Conservation (phyloP, 1,140 invertebrate species). For the Platyura marginata region DNA sequence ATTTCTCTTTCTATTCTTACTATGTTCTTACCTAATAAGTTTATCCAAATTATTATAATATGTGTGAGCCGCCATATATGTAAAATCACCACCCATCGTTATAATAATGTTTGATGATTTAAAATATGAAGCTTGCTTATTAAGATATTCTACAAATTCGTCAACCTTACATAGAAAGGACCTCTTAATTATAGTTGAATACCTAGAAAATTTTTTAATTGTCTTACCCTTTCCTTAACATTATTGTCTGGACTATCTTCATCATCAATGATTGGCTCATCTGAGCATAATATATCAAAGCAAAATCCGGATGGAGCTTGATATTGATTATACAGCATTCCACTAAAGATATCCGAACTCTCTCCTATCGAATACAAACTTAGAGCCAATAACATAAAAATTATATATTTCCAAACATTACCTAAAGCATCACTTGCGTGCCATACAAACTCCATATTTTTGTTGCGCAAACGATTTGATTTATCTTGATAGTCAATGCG, state of each 20-base stretch:
- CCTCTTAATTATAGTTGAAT: not conserved
- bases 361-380: slow-evolving; percentile 6
- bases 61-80: slow-evolving; percentile 66
- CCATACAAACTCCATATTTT: slow-evolving; percentile 77
- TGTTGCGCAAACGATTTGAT: slow-evolving; percentile 31
- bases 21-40: slow-evolving; percentile 62
- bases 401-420: slow-evolving; percentile 14
- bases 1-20: no score
- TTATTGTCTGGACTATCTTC: slow-evolving; percentile 50
- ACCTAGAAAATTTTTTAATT: no score
- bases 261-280: slow-evolving; percentile 66
- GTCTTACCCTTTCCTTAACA: slow-evolving; percentile 38
- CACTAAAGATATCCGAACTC: slow-evolving; percentile 44
- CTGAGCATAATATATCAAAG: slow-evolving; percentile 66
- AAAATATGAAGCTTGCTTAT: slow-evolving; percentile 34
- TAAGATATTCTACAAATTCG: slow-evolving; percentile 34
- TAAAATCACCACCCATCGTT: slow-evolving; percentile 90
- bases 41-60: slow-evolving; percentile 84
- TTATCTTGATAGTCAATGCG: slow-evolving; percentile 83
- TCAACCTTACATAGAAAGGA: slow-evolving; percentile 27
- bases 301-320: slow-evolving; percentile 71
- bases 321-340: slow-evolving; percentile 59
- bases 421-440: slow-evolving; percentile 47
- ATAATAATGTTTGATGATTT: slow-evolving; percentile 61
- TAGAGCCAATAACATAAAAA: slow-evolving; percentile 1